Conservation (phyloP, 2,113 vertebrate genomes). For the Zosterops hypoxanthus region DNA sequence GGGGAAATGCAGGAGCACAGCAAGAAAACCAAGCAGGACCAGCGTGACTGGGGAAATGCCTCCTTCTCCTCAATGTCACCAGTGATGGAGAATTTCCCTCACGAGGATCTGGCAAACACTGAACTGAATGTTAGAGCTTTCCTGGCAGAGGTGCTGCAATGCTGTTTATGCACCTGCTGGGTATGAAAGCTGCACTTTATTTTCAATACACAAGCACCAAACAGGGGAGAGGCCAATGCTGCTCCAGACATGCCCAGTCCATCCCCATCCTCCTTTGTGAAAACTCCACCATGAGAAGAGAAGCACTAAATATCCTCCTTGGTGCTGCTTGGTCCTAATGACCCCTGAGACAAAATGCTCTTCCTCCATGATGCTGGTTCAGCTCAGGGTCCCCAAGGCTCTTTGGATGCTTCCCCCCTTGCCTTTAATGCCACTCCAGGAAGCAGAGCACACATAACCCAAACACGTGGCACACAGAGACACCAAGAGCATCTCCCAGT, state of each 20-base stretch:
- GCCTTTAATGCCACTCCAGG: not conserved
- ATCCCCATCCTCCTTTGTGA: not conserved
- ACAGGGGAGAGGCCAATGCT: not conserved
- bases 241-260: not conserved
- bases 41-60: accelerated
- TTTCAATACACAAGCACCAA: not conserved
- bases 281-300: not conserved
- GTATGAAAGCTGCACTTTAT: not conserved
- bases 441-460: not conserved
- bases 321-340: not conserved
- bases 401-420: not conserved
- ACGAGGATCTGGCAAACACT: not conserved
- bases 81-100: not conserved
- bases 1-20: not conserved
- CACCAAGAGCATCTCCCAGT: not conserved
- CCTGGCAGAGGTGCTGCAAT: not conserved
- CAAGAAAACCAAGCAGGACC: not conserved
- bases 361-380: not conserved
- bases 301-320: not conserved
- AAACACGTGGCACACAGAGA: accelerated
- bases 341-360: not conserved
- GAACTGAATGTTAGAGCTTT: not conserved
- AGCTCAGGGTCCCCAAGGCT: not conserved
- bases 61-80: not conserved
- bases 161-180: not conserved